Evolutionary conservation across 2,797 vertebrate species (phyloP), one percentile per base, ranked within the genome.

Genomic region (Kryptopterus vitreolus): DNA sequence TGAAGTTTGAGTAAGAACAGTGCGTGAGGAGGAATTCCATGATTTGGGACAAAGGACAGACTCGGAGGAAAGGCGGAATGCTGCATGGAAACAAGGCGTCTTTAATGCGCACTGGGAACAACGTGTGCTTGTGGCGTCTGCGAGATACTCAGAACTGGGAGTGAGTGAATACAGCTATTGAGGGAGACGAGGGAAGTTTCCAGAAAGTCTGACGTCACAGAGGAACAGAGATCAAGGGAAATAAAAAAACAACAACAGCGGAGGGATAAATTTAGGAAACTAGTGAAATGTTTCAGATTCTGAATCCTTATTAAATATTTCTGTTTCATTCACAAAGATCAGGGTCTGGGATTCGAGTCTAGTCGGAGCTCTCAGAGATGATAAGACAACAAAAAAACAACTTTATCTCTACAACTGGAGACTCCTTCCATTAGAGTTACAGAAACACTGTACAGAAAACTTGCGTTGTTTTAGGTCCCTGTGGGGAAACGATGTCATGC

Each of bases 21-120:
- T 4, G 1, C 46, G 20, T 26, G 12, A 46, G 24, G n/a, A 26
- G 38, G n/a, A 48, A 68, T 50, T 70, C 16, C 26, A 13, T 22
- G 20, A 33, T 71, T 53, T 22, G 16, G 29, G 46, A 52, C 69
- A 71, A 71, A 70, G 46, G 69, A 48, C 10, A 7, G 12, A 52
- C 20, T 31, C 48, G 0, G 26, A 71, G 68, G 68, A 69, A 70
- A 71, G 66, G 15, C 57, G 79, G 72, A 81, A 81, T 53, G 77
- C 63, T 69, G 71, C 63, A 33, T 24, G 76, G 59, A 78, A 83
- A 77, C 53, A 61, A 76, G 79, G 53, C 59, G 55, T 79, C 55
- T 79, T 77, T 50, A 77, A 83, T 83, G 75, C 59, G 38, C 29
- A 29, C 52, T 0, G 46, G 57, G 82, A 82, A 82, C 80, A 84